These are phyloP conservation scores for Cephus rjabovi DNA, from an alignment of 2,888 invertebrate genomes.

Conservation along the genomic window DNA sequence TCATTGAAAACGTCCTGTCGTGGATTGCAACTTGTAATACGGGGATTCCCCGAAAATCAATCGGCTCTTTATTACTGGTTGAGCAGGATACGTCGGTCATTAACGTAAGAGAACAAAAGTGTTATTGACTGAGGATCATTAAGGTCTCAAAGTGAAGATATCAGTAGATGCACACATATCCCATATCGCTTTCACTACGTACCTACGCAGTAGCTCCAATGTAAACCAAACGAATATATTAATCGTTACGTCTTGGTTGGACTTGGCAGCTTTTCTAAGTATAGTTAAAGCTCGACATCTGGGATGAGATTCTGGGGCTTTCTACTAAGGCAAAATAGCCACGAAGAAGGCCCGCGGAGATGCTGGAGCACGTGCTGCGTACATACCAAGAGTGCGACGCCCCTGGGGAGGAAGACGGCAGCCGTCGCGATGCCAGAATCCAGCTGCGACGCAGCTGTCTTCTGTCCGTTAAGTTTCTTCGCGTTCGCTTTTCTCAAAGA, in stretches of 20 bases:
- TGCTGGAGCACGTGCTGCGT: constrained; percentile 16
- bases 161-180: constrained; percentile 1
- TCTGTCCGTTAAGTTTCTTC: constrained; percentile 33
- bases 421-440: constrained; percentile 55
- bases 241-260: not conserved
- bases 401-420: constrained; percentile 38
- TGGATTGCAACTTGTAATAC: not conserved
- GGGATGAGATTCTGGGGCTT: constrained; percentile 26
- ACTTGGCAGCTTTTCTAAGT: constrained; percentile 18
- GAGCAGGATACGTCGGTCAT: not conserved
- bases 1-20: not conserved
- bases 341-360: constrained; percentile 16
- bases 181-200: constrained; percentile 20
- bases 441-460: constrained; percentile 63
- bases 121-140: not conserved
- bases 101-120: not conserved
- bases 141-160: not conserved
- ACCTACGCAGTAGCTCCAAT: not conserved
- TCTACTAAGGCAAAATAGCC: constrained; percentile 25
- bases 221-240: not conserved
- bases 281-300: constrained; percentile 20
- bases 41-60: not conserved
- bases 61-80: not conserved
- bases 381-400: constrained; percentile 26
- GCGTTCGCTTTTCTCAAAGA: not conserved